Evolutionary conservation across 2,113 vertebrate genomes (phyloP).

Genomic region (Erythrocebus patas): DNA sequence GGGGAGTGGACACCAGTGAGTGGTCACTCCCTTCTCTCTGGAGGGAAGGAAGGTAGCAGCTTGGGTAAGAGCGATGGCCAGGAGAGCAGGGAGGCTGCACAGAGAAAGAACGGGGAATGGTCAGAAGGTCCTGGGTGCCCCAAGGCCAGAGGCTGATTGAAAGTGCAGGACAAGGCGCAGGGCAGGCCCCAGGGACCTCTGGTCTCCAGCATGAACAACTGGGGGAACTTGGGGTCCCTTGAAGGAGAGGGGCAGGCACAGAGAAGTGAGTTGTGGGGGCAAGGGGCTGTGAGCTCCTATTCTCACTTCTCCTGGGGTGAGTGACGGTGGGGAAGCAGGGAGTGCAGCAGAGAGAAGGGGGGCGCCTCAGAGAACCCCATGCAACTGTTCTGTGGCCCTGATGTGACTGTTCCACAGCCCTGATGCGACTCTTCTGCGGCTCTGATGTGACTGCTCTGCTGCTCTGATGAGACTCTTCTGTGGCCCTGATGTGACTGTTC

Average conservation of each 20-base stretch:
- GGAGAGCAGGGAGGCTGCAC: not conserved
- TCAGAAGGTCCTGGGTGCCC: not conserved
- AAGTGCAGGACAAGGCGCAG: rapidly evolving
- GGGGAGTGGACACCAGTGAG: not conserved
- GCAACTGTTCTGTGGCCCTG: too few species aligned
- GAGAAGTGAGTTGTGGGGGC: not conserved
- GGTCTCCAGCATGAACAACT: not conserved
- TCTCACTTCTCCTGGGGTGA: not conserved
- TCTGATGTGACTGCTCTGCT: too few species aligned
- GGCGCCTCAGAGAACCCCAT: too few species aligned
- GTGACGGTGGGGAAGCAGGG: too few species aligned
- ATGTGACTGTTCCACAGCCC: rapidly evolving
- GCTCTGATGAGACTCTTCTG: too few species aligned
- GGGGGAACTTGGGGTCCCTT: not conserved
- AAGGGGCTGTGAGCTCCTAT: not conserved
- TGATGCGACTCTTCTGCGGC: too few species aligned
- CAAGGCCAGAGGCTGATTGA: not conserved
- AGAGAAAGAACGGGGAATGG: not conserved
- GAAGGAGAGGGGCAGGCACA: not conserved
- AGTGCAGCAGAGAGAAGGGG: not conserved
- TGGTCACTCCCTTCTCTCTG: not conserved
- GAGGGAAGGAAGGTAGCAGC: not conserved
- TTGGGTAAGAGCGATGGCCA: not conserved
- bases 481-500: too few species aligned
- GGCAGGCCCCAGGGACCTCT: not conserved